A percentile compares a stretch with the other conserved stretches of the same genome.
phyloP scores from a whole-genome alignment of 2,113 vertebrate genomes.

The Cyanoliseus patagonus region DNA sequence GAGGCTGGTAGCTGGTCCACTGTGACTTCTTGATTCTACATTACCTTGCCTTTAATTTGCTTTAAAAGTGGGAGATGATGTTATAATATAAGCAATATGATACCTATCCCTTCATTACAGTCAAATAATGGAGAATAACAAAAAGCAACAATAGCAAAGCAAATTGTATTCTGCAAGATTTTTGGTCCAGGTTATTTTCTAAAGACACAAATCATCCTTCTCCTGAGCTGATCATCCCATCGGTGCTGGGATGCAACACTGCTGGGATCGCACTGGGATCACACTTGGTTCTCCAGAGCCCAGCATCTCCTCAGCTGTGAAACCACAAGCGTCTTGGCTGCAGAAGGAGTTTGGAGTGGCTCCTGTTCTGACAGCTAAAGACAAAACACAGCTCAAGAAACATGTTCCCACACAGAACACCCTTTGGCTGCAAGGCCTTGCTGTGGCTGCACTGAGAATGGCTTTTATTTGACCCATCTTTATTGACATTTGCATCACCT shows the following conservation, averaged over 20 bases:
- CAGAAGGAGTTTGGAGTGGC: background rate
- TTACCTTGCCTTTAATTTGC: background rate
- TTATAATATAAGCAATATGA: background rate
- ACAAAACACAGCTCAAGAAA: background rate
- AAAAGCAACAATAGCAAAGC: background rate
- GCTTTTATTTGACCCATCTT: background rate
- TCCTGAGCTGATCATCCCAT: background rate
- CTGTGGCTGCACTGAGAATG: background rate
- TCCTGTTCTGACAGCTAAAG: background rate
- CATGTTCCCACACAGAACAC: background rate
- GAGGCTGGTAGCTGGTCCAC: background rate
- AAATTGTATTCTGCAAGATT: background rate
- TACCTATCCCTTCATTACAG: background rate
- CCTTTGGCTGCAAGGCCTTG: background rate
- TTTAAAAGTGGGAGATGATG: background rate
- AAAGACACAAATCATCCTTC: background rate
- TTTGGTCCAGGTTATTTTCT: background rate
- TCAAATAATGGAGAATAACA: background rate
- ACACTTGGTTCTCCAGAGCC: background rate
- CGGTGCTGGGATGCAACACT: background rate
- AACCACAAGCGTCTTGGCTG: accelerated
- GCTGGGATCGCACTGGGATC: background rate
- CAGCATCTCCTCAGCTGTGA: background rate
- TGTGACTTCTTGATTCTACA: background rate
- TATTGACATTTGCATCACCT: background rate